Conservation (phyloP, 1,140 invertebrate genomes). For the Palaemon carinicauda region DNA sequence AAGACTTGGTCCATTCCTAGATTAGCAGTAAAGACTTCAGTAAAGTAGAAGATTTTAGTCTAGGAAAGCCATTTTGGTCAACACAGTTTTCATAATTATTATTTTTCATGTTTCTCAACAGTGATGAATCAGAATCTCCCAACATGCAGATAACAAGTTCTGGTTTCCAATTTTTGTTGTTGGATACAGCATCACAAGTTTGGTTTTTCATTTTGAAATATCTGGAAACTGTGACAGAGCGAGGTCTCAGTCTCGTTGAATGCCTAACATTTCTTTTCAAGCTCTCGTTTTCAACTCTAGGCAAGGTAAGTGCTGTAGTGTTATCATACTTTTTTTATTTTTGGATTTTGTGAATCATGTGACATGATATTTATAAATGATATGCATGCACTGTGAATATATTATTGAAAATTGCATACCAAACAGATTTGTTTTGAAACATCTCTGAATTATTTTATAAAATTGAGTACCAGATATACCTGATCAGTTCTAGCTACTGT, state of each 20-base stretch:
- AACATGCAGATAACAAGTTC: slow-evolving; percentile 88
- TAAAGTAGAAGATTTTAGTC: too few species aligned
- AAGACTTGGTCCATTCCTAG: too few species aligned
- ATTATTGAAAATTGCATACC: too few species aligned
- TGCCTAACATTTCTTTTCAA: slow-evolving; percentile 95
- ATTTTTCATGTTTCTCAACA: slow-evolving; percentile 17
- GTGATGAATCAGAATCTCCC: slow-evolving; percentile 76
- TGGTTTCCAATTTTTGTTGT: slow-evolving; percentile 94
- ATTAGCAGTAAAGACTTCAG: too few species aligned
- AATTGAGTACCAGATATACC: too few species aligned
- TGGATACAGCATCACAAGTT: slow-evolving; percentile 89
- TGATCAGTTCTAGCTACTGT: too few species aligned
- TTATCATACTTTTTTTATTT: not conserved
- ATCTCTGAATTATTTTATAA: too few species aligned
- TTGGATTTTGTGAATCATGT: too few species aligned
- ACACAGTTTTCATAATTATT: not conserved
- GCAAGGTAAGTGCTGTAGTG: slow-evolving; percentile 74
- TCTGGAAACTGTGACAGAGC: slow-evolving; percentile 85
- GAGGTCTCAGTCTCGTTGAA: slow-evolving; percentile 85
- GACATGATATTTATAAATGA: slow-evolving; percentile 23
- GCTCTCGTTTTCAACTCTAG: slow-evolving; percentile 93
- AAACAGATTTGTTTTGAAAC: too few species aligned
- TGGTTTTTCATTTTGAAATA: slow-evolving; percentile 98
- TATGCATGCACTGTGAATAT: too few species aligned
- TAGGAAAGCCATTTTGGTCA: not conserved